Base-by-base conservation (phyloP, 1,140 invertebrate species). In the Drosophila guanche region DNA sequence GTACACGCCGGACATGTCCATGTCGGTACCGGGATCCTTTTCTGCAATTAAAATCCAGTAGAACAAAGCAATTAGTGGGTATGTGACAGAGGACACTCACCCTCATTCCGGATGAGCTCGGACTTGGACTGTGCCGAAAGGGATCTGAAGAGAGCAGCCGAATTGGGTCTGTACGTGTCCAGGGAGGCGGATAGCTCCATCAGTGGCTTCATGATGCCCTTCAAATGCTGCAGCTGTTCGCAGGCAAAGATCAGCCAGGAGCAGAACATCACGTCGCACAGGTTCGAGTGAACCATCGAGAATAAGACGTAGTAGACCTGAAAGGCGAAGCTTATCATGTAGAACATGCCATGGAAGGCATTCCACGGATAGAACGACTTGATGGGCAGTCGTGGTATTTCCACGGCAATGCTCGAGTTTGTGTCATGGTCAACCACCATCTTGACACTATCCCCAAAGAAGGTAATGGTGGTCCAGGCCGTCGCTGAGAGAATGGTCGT, bases 211-310 rank as follows among this genome's bases (percentile, higher is more conserved):
- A 97, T 95, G 43, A 97, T 97, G 46, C 95, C 95, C 58, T 97
- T 97, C 5, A 97, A 90, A 92, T 97, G 96, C 81, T 96, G 95
- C 8, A 97, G 90, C 79, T 97, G 96, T 77, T 97, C 96, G 73
- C 96, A 97, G 1, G 96, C 95, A 70, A 96, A 96, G 29, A 97
- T 94, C 42, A 97, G 78, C 95, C 95, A 96, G 1, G 95, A 96
- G 76, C 96, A 96, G 92, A 97, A 97, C 61, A 97, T 91, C 0
- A 95, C 93, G 79, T 97, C 96, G 45, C 95, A 79, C 1, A 96
- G 92, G 84, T 96, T 96, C 0, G 95, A 93, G 23, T 96, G 94
- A 0, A 93, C 78, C 92, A 96, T 93, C 0, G 94, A 93, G 76
- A 96, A 95, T 0, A 95, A 74, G 0, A 97, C 91, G 93, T 95